phyloP scores from a whole-genome alignment of 2,888 invertebrate species.

The Zelleria hepariella region DNA sequence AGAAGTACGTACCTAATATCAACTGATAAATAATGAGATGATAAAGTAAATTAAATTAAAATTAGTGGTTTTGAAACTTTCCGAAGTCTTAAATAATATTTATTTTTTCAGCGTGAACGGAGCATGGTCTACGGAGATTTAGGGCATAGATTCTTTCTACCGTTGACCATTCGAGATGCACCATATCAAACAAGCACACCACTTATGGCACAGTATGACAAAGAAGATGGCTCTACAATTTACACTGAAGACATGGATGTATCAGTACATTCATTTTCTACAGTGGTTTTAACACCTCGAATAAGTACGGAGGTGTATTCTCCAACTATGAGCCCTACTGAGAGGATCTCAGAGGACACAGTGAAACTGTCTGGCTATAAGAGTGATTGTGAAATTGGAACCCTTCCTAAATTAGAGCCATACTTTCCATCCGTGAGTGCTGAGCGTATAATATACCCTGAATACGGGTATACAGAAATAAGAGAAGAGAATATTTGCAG shows the following conservation, averaged over 20 bases:
- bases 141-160: neutral
- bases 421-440: neutral
- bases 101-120: neutral
- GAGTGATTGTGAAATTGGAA: neutral
- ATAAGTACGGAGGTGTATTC: neutral
- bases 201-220: no score
- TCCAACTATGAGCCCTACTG: neutral
- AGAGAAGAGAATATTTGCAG: neutral
- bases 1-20: conserved; percentile 20
- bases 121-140: neutral
- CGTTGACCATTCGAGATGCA: neutral
- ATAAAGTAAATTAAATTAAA: no score
- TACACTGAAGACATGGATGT: neutral
- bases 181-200: neutral
- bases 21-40: no score
- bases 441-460: neutral
- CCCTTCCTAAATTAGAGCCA: neutral
- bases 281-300: neutral
- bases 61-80: no score
- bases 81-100: neutral
- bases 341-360: neutral
- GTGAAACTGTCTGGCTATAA: neutral
- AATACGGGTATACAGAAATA: neutral
- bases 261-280: conserved; percentile 3
- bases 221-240: neutral